Percentiles rank a stretch among this genome's conserved stretches.
These are phyloP conservation scores for Chrosomus eos DNA, from an alignment of 2,797 vertebrate species.

Conservation along the genomic window DNA sequence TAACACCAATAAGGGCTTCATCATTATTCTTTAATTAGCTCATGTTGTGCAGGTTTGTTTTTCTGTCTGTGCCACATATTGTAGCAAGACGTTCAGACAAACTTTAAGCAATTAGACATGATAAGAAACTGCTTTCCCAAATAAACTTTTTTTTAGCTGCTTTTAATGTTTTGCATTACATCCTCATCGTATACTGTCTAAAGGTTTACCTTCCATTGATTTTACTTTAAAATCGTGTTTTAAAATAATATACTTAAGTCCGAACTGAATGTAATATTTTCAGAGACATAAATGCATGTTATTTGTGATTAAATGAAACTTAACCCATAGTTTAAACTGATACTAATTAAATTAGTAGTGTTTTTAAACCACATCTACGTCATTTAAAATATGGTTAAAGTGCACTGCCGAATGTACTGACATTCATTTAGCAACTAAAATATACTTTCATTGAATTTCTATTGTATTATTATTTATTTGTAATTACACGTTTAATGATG, in stretches of 20 bases:
- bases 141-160: neutral
- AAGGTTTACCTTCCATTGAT: too few species aligned
- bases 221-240: neutral
- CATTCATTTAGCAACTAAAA: neutral
- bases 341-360: neutral
- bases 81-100: neutral
- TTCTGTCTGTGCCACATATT: slow-evolving; percentile 5
- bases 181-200: neutral
- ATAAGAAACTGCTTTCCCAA: neutral
- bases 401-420: neutral
- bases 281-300: neutral
- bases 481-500: neutral
- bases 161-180: slow-evolving; percentile 1
- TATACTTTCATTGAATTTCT: neutral
- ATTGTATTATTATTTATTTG: neutral
- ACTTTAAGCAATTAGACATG: neutral
- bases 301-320: neutral
- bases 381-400: neutral
- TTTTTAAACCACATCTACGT: neutral
- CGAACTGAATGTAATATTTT: neutral
- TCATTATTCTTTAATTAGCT: slow-evolving; percentile 36
- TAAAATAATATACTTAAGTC: neutral
- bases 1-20: slow-evolving; percentile 25
- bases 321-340: neutral
- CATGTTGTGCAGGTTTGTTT: neutral